These are phyloP conservation scores for Rotaria sp. DNA, from an alignment of 2,888 invertebrate genomes.

Conservation along the genomic window DNA sequence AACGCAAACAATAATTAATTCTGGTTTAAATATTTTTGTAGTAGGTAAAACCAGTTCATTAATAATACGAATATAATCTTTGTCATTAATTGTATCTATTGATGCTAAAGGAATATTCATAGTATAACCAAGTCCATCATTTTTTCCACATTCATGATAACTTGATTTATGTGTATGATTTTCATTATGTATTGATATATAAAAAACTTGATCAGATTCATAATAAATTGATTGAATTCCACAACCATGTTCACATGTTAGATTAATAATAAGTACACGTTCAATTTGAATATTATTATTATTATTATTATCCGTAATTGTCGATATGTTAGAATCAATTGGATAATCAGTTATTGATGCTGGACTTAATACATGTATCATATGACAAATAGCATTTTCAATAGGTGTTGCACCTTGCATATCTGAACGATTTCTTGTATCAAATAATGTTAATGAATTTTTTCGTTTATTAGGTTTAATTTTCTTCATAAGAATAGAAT, in stretches of 20 bases:
- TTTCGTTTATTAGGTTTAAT: not conserved
- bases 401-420: not conserved
- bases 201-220: not conserved
- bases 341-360: not conserved
- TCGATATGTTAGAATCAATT: not conserved
- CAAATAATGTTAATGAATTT: not conserved
- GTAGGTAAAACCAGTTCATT: not conserved
- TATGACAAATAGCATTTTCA: conserved; percentile 7
- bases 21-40: not conserved
- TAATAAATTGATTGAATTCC: not conserved
- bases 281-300: not conserved
- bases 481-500: not conserved
- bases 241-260: not conserved
- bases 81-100: not conserved
- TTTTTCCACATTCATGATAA: not conserved
- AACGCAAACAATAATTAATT: not conserved
- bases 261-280: not conserved
- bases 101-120: not conserved
- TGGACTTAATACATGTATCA: not conserved
- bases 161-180: not conserved
- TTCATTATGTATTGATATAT: not conserved
- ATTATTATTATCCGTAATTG: not conserved
- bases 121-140: not conserved
- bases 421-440: not conserved
- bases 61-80: not conserved